These are phyloP conservation scores for Nephrotoma flavescens DNA, from an alignment of 2,888 invertebrate species.

Conservation along the genomic window DNA sequence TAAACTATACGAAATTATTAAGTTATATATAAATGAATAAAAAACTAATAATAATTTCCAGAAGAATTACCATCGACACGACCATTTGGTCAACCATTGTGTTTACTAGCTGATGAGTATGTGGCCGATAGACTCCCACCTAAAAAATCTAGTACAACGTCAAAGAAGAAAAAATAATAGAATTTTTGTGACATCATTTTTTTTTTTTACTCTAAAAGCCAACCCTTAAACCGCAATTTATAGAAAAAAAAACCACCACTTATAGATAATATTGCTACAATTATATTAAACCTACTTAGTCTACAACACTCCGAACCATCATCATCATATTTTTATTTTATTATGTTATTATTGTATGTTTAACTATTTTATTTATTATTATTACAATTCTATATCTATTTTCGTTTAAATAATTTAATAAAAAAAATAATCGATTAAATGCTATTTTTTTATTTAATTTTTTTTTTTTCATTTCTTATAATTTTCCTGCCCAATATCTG, in stretches of 20 bases:
- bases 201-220: background rate
- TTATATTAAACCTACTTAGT: background rate
- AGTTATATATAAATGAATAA: background rate
- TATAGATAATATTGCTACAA: background rate
- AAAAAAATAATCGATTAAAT: background rate
- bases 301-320: constrained; percentile 3
- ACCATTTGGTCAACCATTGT: constrained; percentile 68
- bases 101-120: constrained; percentile 41
- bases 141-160: constrained; percentile 16
- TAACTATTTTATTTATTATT: constrained; percentile 10
- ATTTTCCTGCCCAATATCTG: constrained; percentile 30
- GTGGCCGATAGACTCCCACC: constrained; percentile 15
- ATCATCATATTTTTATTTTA: constrained; percentile 7
- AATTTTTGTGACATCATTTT: background rate
- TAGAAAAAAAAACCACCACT: background rate
- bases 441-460: background rate
- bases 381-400: background rate
- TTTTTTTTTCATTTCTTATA: constrained; percentile 2
- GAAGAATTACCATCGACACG: constrained; percentile 35
- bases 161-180: constrained; percentile 10
- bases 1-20: background rate
- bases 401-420: constrained; percentile 3
- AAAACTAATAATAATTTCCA: constrained; percentile 9
- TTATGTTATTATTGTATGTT: constrained; percentile 9
- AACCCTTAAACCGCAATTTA: background rate